These are phyloP conservation scores for Tetrao urogallus DNA, from an alignment of 2,113 vertebrate species.

Conservation along the genomic window DNA sequence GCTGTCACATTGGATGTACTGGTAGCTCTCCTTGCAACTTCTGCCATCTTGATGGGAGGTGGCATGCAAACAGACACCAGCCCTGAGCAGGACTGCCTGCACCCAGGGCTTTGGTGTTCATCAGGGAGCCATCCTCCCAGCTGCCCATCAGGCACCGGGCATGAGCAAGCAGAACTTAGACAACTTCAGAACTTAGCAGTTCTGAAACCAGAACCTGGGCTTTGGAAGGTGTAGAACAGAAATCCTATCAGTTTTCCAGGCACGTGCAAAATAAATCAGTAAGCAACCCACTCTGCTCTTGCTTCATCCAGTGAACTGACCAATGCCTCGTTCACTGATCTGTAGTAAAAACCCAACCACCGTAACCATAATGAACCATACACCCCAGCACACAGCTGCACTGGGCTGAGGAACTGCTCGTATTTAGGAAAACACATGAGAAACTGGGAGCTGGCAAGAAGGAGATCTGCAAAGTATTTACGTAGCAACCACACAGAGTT, in stretches of 20 bases:
- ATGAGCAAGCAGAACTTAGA: neutral
- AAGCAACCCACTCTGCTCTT: neutral
- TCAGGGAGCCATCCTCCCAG: neutral
- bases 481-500: neutral
- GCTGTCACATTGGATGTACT: neutral
- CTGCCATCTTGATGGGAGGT: fast-evolving
- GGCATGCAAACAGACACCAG: neutral
- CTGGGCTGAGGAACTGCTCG: neutral
- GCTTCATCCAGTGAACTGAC: neutral
- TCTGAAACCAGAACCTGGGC: neutral
- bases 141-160: fast-evolving
- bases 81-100: neutral
- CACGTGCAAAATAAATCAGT: neutral
- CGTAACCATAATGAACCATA: neutral
- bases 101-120: neutral
- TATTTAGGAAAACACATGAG: neutral
- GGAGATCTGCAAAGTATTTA: neutral
- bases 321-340: neutral
- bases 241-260: neutral
- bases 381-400: neutral
- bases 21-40: neutral
- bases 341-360: neutral
- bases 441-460: neutral
- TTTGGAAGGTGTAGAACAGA: neutral
- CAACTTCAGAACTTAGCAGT: neutral